Evolutionary conservation across 2,797 vertebrate genomes (phyloP).

Genomic region (Rousettus madagascariensis): DNA sequence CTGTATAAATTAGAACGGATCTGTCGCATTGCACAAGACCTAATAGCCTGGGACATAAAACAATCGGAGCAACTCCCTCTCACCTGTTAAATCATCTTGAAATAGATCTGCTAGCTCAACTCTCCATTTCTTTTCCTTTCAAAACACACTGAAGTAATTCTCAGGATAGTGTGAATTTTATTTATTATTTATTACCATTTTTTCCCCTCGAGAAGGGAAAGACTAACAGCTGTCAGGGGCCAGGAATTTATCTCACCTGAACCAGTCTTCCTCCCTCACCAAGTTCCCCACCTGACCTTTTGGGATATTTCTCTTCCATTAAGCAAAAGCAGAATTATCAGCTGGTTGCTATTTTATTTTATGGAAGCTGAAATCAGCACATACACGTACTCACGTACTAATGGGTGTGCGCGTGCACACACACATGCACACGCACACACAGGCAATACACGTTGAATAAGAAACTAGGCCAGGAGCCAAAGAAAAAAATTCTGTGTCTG

Average conservation of each 20-base stretch:
- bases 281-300: slow-evolving; percentile 42
- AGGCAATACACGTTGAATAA: neutral
- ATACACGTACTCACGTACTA: neutral
- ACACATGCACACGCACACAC: neutral
- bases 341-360: neutral
- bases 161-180: slow-evolving; percentile 66
- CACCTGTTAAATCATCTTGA: slow-evolving; percentile 73
- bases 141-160: slow-evolving; percentile 64
- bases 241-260: slow-evolving; percentile 34
- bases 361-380: neutral
- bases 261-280: slow-evolving; percentile 31
- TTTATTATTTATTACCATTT: slow-evolving; percentile 68
- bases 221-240: slow-evolving; percentile 24
- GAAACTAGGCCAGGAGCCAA: neutral
- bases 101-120: slow-evolving; percentile 60
- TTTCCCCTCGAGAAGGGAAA: slow-evolving; percentile 52
- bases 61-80: slow-evolving; percentile 55
- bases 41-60: slow-evolving; percentile 70
- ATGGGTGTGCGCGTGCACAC: accelerated
- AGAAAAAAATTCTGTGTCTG: neutral
- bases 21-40: slow-evolving; percentile 44
- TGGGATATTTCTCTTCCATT: slow-evolving; percentile 27
- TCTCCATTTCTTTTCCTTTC: neutral
- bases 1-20: slow-evolving; percentile 77
- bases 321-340: neutral